Base-by-base conservation (phyloP, 2,113 vertebrate genomes). In the Melanerpes aurifrons region DNA sequence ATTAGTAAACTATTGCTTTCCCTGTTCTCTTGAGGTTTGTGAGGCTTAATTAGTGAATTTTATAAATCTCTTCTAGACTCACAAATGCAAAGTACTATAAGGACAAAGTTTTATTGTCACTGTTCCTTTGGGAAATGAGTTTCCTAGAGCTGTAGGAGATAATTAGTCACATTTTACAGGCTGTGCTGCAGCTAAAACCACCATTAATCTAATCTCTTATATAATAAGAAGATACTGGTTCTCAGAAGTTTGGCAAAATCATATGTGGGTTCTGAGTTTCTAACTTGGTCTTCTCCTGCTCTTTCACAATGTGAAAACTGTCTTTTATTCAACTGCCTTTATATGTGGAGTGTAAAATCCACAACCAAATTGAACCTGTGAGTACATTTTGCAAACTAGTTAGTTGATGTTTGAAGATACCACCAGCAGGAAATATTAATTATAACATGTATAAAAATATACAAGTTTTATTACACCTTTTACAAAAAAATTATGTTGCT, bases 41-140 rank as follows among this genome's bases (percentile, higher is more conserved):
- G 48, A 81, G 56, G 35, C 50, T 91, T 95, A 93, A 93, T 93
- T 93, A 92, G 84, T 62, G 71, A 94, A 64, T 90, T 92, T 81
- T 87, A 54, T 66, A 92, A 92, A 81, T 74, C 31, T 81, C 75
- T 94, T 92, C 74, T 73, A 91, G 69, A 66, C 61, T 83, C 48
- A 74, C 43, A 93, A 86, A 87, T 78, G 37, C 28, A 72, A 81
- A 85, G 20, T 86, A 8, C 35, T 83, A 22, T 66, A 74, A 86
- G 66, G 69, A 96, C 58, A 78, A 91, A 81, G 54, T 91, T 94
- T 92, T 92, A 90, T 78, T 91, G 90, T 86, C 82, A 64, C 15
- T 17, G 6, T 68, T 92, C 91, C 69, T 82, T 68, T 75, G 84
- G 87, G 82, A 90, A 95, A 94, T 62, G 14, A 83, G 32, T 83